Evolutionary conservation across 1,140 invertebrate genomes (phyloP).

Genomic region (Drosophila pallidifrons): DNA sequence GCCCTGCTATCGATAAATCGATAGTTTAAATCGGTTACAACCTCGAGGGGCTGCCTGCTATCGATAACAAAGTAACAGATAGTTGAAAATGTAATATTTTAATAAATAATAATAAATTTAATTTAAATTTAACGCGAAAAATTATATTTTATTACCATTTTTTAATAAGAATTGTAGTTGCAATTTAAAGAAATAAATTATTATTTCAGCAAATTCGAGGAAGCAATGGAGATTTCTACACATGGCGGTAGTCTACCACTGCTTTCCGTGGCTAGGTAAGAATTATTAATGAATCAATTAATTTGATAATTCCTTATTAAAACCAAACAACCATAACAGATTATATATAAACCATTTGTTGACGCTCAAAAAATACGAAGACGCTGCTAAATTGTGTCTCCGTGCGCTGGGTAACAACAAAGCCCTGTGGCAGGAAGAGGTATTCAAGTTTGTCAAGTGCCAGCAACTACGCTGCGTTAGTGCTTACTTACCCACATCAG

Average conservation of each 20-base stretch:
- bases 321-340: constrained; percentile 64
- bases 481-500: constrained; percentile 91
- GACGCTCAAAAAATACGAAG: constrained; percentile 89
- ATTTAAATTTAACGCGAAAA: background rate
- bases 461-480: constrained; percentile 94
- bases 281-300: background rate
- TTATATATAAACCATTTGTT: constrained; percentile 95
- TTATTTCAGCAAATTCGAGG: constrained; percentile 88
- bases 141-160: too few relatives aligned
- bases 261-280: constrained; percentile 64
- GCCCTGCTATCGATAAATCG: constrained; percentile 21
- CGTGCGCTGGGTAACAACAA: constrained; percentile 93
- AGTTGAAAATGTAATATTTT: too few relatives aligned
- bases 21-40: background rate
- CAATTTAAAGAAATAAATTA: background rate
- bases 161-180: too few relatives aligned
- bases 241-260: constrained; percentile 84
- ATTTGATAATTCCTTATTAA: background rate
- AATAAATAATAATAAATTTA: constrained; percentile 9
- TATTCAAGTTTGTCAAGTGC: constrained; percentile 95
- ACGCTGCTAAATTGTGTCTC: constrained; percentile 94
- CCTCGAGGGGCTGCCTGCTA: background rate
- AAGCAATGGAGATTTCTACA: constrained; percentile 89
- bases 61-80: constrained; percentile 1
- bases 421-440: constrained; percentile 96